These are phyloP conservation scores for Plutomurus gul DNA, from an alignment of 1,140 invertebrate genomes.

Conservation along the genomic window DNA sequence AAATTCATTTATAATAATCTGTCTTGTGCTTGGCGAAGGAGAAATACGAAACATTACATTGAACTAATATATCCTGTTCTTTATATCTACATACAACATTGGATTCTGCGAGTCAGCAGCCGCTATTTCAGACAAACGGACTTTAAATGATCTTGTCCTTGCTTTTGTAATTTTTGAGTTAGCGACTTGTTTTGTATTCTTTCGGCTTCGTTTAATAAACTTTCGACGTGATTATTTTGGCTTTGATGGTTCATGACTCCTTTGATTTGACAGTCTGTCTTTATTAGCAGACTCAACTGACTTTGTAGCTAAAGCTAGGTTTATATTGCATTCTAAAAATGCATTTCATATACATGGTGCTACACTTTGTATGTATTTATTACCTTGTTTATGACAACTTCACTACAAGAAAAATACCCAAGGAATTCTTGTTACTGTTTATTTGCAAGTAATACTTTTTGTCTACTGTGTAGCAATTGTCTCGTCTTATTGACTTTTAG, in stretches of 20 bases:
- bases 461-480: neutral
- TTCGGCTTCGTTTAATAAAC: neutral
- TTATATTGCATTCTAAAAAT: no score
- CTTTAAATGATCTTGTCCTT: neutral
- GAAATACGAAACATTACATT: no score
- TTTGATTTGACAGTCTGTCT: conserved; percentile 2
- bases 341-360: neutral
- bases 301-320: neutral
- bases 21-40: no score
- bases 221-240: neutral
- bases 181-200: neutral
- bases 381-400: conserved; percentile 1
- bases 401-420: neutral
- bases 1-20: no score
- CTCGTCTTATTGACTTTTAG: neutral
- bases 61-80: no score
- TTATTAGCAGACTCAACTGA: conserved; percentile 1
- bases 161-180: neutral
- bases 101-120: no score
- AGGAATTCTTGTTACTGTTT: neutral
- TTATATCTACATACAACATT: no score
- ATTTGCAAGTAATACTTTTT: neutral
- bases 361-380: neutral
- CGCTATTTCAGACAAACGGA: no score
- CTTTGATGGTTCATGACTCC: neutral